phyloP scores from a whole-genome alignment of 30 jellyfish, hydroid and myxozoan species.

The Calvadosia cruxmelitensis region DNA sequence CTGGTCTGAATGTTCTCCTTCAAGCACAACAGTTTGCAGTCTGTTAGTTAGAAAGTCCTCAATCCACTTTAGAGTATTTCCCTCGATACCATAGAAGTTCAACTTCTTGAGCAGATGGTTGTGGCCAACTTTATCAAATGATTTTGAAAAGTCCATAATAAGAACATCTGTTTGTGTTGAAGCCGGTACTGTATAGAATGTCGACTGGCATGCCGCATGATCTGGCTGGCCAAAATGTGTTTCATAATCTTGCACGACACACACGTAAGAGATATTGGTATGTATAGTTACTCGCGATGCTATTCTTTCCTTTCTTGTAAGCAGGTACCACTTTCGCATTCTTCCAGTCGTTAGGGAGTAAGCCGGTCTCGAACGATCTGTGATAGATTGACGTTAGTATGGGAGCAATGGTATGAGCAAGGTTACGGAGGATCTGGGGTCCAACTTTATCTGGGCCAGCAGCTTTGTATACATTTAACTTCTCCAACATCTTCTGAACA shows the following conservation, averaged over 20 bases:
- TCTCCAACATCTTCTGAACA: slow-evolving; percentile 19
- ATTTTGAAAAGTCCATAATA: slow-evolving; percentile 4
- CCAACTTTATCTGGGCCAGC: slow-evolving; percentile 36
- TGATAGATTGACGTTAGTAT: slow-evolving; percentile 19
- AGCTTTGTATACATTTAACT: slow-evolving; percentile 25
- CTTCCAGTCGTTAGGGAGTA: slow-evolving; percentile 27
- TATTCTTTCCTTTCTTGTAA: slow-evolving; percentile 14
- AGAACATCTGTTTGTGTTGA: slow-evolving; percentile 8
- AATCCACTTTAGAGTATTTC: too few relatives aligned
- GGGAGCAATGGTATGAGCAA: slow-evolving; percentile 24
- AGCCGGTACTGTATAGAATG: too few relatives aligned
- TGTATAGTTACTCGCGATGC: slow-evolving; percentile 11
- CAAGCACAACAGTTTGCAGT: too few relatives aligned
- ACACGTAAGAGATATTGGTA: slow-evolving; percentile 27
- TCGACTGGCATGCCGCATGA: slow-evolving; percentile 20
- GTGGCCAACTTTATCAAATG: slow-evolving; percentile 15
- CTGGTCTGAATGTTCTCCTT: too few relatives aligned
- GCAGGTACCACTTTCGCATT: slow-evolving; percentile 12
- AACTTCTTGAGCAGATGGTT: slow-evolving; percentile 12
- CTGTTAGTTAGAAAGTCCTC: too few relatives aligned
- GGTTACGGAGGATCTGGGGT: slow-evolving; percentile 22
- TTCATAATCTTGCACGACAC: slow-evolving; percentile 24
- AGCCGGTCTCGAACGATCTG: slow-evolving; percentile 22
- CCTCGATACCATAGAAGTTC: slow-evolving; percentile 10
- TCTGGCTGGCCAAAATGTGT: slow-evolving; percentile 13